These are phyloP conservation scores for Nematolebias whitei DNA, from an alignment of 2,113 vertebrate species.

Conservation along the genomic window DNA sequence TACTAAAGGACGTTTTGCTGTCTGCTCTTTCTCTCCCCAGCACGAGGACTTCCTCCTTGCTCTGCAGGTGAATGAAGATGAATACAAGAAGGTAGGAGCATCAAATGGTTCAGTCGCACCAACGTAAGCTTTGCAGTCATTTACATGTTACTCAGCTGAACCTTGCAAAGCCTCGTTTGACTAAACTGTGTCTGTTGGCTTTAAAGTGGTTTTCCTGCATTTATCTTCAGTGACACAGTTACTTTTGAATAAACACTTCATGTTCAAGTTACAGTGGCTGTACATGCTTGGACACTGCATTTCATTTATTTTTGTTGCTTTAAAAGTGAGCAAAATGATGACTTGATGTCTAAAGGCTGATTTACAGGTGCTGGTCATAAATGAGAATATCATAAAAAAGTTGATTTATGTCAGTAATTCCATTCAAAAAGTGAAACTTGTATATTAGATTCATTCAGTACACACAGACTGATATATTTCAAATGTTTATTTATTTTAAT, in stretches of 20 bases:
- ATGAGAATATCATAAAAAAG: too few relatives aligned
- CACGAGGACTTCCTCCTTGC: slow-evolving; percentile 96
- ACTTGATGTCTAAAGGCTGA: not conserved
- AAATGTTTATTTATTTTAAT: too few relatives aligned
- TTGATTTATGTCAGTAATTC: too few relatives aligned
- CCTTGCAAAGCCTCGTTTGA: not conserved
- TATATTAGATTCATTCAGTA: too few relatives aligned
- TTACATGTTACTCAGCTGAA: not conserved
- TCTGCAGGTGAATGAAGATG: slow-evolving; percentile 96
- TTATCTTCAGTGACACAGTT: not conserved
- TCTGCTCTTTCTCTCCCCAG: slow-evolving; percentile 68
- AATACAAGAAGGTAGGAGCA: slow-evolving; percentile 91
- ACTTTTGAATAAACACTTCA: not conserved
- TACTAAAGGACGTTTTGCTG: not conserved
- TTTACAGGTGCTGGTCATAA: too few relatives aligned
- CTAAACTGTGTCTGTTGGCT: not conserved
- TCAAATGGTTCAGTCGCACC: too few relatives aligned
- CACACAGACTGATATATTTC: too few relatives aligned
- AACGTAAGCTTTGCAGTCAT: not conserved
- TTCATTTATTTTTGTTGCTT: not conserved
- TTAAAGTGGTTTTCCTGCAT: not conserved
- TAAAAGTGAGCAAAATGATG: not conserved
- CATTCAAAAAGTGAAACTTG: too few relatives aligned
- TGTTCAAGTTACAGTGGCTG: not conserved
- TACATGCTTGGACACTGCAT: not conserved